Evolutionary conservation across 2,113 vertebrate genomes (phyloP).

Genomic region (Pachyramphus minor): DNA sequence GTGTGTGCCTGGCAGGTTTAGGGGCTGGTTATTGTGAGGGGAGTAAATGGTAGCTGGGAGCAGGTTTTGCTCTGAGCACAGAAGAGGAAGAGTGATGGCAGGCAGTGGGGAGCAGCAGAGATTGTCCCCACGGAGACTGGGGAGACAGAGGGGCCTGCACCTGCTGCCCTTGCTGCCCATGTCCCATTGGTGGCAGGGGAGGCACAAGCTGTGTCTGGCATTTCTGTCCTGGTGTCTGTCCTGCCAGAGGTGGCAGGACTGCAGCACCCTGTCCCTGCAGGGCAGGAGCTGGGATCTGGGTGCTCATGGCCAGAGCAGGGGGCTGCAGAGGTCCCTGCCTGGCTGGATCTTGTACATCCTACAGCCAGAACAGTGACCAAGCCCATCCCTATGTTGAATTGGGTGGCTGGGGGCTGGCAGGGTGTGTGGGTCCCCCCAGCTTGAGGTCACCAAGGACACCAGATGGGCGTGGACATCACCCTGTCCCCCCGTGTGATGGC

Average conservation of each 20-base stretch:
- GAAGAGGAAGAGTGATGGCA: not conserved
- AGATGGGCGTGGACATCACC: not conserved
- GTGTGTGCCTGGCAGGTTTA: not conserved
- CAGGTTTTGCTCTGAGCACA: not conserved
- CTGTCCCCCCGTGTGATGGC: rapidly evolving
- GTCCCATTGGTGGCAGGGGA: not conserved
- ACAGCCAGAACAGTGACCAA: not conserved
- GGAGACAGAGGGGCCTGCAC: not conserved
- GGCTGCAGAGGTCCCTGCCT: not conserved
- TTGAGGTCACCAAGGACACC: not conserved
- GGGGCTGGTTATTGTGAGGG: not conserved
- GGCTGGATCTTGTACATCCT: not conserved
- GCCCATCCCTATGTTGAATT: not conserved
- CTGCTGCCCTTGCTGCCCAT: not conserved
- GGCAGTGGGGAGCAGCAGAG: not conserved
- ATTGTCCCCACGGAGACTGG: not conserved
- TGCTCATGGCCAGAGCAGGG: not conserved
- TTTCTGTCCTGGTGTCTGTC: not conserved
- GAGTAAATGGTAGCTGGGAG: not conserved
- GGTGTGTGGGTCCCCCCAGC: not conserved
- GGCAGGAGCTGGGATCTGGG: not conserved
- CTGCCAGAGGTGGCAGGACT: not conserved
- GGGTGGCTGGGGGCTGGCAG: not conserved
- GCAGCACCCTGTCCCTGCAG: not conserved
- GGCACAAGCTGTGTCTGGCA: not conserved